Evolutionary conservation across 2,888 invertebrate genomes (phyloP), one percentile per base, ranked within the genome.

Genomic region (Matsumyia berberina): DNA sequence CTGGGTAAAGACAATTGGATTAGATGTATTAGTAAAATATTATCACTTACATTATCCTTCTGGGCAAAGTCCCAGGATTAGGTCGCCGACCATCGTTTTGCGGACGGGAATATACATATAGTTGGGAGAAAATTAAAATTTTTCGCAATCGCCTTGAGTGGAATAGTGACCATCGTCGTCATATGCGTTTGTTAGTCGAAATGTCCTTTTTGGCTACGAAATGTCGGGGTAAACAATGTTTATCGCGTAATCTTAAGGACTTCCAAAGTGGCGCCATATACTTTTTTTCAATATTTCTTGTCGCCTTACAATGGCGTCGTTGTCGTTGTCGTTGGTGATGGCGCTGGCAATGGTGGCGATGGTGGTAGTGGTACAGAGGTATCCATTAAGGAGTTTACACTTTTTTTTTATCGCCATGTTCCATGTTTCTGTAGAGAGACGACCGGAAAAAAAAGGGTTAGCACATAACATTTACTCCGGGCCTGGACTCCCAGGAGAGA

Each of bases 241-340:
- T 78, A 83, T 83, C 83, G 78, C 73, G 73, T 42, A 55, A 83
- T 83, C 78, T 83, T 57, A 78, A 78, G 62, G 57, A 67, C 69
- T 78, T 29, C 60, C 58, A 12, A 49, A 73, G 72, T 78, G 82
- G 83, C 78, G 83, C 83, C 83, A 82, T 73, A 60, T 66, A 58
- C 57, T 11, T 35, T 58, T 66, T 29, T 35, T 35, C 37, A 57
- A 67, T 57, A 66, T 57, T 73, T 51, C 67, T 60, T 73, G 73
- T 83, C 73, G 73, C 73, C 79, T 39, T 12, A 58, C 70, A 70
- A 66, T 67, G 70, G 66, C 66, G 66, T 58, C 77, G 39, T 37
- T 29, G 42, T 42, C 31, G 19, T 44, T 73, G 53, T 39, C 39
- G 46, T 46, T 60, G 19, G 33, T 64, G 58, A 53, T 66, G 44